phyloP scores from a whole-genome alignment of 2,797 vertebrate species.

The Botia kubotai region DNA sequence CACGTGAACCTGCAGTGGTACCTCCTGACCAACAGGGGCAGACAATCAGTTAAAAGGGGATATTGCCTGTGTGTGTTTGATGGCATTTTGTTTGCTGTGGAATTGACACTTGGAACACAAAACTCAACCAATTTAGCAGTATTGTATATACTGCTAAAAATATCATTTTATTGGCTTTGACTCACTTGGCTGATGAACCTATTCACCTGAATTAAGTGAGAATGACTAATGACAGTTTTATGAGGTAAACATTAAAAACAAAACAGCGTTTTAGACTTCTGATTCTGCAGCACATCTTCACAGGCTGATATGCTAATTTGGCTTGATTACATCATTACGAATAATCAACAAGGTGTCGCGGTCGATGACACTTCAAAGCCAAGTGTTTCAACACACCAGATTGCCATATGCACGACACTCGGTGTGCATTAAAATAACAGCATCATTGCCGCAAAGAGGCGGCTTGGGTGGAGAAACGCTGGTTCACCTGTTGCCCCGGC shows the following conservation, averaged over 20 bases:
- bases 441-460: constrained; percentile 1
- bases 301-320: constrained; percentile 22
- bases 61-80: too few relatives aligned
- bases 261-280: background rate
- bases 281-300: constrained; percentile 21
- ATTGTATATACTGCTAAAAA: too few relatives aligned
- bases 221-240: background rate
- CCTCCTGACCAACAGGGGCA: constrained; percentile 51
- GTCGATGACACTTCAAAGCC: constrained; percentile 34
- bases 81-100: too few relatives aligned
- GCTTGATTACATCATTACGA: constrained; percentile 20
- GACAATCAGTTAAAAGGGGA: constrained; percentile 3
- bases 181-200: too few relatives aligned
- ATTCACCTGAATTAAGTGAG: background rate
- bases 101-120: too few relatives aligned
- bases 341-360: constrained; percentile 21
- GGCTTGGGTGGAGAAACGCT: background rate
- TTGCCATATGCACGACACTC: constrained; percentile 57
- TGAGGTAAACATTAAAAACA: background rate
- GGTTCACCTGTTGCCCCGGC: constrained; percentile 86
- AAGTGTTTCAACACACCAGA: constrained; percentile 42
- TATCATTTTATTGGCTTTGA: too few relatives aligned
- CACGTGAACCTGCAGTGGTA: constrained; percentile 65
- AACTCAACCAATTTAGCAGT: too few relatives aligned
- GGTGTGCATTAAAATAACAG: constrained; percentile 64